Conservation (phyloP, 2,113 vertebrate genomes). For the Drymodes brunneopygia region DNA sequence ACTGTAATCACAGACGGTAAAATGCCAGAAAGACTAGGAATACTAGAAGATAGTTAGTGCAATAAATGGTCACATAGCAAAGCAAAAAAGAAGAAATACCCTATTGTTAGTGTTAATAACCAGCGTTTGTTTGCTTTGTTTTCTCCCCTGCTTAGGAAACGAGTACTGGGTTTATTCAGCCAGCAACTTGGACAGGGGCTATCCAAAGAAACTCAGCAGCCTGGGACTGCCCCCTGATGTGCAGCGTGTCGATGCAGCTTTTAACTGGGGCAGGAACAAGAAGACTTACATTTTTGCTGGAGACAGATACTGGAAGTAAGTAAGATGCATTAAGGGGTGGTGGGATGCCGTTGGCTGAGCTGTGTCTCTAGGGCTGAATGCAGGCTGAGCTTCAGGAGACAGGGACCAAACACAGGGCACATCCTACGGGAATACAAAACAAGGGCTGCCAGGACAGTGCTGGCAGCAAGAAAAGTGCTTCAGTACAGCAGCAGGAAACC, state of each 20-base stretch:
- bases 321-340: conserved; percentile 44
- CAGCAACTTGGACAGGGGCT: conserved; percentile 86
- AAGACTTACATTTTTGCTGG: conserved; percentile 93
- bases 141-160: conserved; percentile 72
- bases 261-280: conserved; percentile 91
- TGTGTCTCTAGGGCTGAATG: background rate
- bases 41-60: background rate
- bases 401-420: background rate
- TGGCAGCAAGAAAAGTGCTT: background rate
- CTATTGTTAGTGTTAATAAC: background rate
- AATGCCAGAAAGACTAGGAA: background rate
- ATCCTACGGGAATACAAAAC: background rate
- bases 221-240: conserved; percentile 86
- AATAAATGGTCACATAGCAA: background rate
- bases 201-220: conserved; percentile 87
- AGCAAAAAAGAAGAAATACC: background rate
- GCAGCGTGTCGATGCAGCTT: conserved; percentile 85
- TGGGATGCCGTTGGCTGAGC: background rate
- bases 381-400: background rate
- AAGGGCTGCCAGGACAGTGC: background rate
- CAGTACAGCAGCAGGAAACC: background rate
- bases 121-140: background rate
- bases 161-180: conserved; percentile 92
- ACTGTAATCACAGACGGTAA: background rate
- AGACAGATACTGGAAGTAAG: conserved; percentile 97